Percentiles rank a stretch among this genome's conserved stretches.
Conservation (phyloP, 2,113 vertebrate species). For the Mionectes macconnelli region DNA sequence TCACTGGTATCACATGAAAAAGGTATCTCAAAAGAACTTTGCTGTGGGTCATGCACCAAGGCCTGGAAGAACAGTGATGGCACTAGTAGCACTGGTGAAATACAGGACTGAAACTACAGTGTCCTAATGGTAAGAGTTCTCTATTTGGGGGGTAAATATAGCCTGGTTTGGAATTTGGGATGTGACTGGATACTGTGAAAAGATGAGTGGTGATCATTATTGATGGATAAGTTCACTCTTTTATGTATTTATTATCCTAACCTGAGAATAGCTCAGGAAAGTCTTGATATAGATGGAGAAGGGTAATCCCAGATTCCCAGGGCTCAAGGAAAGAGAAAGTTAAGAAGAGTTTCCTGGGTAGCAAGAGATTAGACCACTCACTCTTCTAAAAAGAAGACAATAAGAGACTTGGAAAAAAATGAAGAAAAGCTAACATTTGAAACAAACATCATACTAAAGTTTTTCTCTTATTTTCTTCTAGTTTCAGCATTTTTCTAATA, state of each 20-base stretch:
- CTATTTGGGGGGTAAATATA: neutral
- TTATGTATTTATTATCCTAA: neutral
- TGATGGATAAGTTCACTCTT: neutral
- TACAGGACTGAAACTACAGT: neutral
- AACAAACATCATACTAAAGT: neutral
- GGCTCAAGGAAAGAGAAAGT: neutral
- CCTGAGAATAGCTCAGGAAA: neutral
- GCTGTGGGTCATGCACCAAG: neutral
- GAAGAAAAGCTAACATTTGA: neutral
- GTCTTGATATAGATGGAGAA: neutral
- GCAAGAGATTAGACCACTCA: neutral
- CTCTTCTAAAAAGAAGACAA: neutral
- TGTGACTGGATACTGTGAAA: neutral
- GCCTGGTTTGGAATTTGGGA: neutral
- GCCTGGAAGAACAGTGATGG: neutral
- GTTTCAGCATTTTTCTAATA: neutral
- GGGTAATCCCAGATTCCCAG: neutral
- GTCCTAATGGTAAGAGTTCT: neutral
- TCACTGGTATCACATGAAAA: neutral
- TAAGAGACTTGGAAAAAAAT: neutral
- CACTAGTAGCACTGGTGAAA: neutral
- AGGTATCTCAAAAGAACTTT: neutral
- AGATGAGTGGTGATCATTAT: neutral
- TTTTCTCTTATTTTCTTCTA: neutral
- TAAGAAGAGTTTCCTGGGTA: neutral